Evolutionary conservation across 2,888 invertebrate species (phyloP).

Genomic region (Hirtodrosophila confusa): DNA sequence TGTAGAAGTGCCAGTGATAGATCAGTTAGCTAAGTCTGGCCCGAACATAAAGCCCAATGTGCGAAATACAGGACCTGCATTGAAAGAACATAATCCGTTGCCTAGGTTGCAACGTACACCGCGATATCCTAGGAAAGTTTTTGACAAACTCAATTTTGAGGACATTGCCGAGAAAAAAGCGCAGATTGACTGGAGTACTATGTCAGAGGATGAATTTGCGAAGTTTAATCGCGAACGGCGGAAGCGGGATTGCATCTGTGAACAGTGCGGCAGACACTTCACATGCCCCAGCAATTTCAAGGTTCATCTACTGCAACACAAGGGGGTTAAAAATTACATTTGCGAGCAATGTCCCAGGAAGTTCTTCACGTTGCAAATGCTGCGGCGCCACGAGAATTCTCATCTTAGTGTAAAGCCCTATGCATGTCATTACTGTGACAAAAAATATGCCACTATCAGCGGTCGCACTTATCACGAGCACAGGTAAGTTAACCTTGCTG

Average conservation of each 20-base stretch:
- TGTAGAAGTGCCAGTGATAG: background rate
- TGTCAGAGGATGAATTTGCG: slow-evolving; percentile 60
- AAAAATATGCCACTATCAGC: slow-evolving; percentile 57
- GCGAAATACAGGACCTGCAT: background rate
- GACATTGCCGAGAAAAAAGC: slow-evolving; percentile 37
- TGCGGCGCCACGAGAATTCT: slow-evolving; percentile 55
- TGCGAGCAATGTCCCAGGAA: slow-evolving; percentile 54
- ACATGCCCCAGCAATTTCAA: slow-evolving; percentile 72
- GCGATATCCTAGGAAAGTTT: slow-evolving; percentile 14
- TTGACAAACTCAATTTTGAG: slow-evolving; percentile 52
- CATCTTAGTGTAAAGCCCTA: slow-evolving; percentile 56
- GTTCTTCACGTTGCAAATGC: slow-evolving; percentile 63
- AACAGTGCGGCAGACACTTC: slow-evolving; percentile 63
- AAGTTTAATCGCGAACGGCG: slow-evolving; percentile 64
- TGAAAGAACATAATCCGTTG: background rate
- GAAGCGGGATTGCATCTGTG: slow-evolving; percentile 68
- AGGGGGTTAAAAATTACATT: slow-evolving; percentile 51
- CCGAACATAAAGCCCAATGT: background rate
- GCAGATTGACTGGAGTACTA: slow-evolving; percentile 58
- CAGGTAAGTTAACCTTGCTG: slow-evolving; percentile 34
- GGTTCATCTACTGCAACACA: slow-evolving; percentile 65
- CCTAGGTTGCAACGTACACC: background rate
- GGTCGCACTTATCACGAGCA: slow-evolving; percentile 68
- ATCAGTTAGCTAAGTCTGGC: background rate
- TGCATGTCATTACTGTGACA: slow-evolving; percentile 56